phyloP scores from a whole-genome alignment of 1,140 invertebrate species.

The Sminthurinus signatus region DNA sequence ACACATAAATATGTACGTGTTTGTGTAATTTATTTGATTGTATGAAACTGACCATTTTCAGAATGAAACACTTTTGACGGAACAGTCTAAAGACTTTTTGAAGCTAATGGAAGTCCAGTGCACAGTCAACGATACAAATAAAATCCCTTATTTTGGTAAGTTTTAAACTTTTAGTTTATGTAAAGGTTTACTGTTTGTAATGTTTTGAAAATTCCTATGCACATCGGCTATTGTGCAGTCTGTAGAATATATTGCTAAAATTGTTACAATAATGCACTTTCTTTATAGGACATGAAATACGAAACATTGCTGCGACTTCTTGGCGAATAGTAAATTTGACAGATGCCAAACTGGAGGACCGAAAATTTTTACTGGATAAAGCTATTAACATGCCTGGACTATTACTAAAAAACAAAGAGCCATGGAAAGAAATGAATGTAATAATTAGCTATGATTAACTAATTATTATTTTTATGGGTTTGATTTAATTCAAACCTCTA shows the following conservation, averaged over 20 bases:
- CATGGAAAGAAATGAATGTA: conserved; percentile 10
- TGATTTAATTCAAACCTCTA: too few relatives aligned
- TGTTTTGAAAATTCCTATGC: neutral
- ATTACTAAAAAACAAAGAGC: conserved; percentile 1
- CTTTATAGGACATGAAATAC: too few relatives aligned
- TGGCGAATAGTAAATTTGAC: too few relatives aligned
- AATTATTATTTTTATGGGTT: too few relatives aligned
- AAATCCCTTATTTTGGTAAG: conserved; percentile 1
- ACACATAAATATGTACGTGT: too few relatives aligned
- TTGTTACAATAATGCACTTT: too few relatives aligned
- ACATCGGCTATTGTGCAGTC: too few relatives aligned
- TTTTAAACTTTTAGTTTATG: neutral
- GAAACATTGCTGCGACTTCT: too few relatives aligned
- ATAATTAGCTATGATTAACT: neutral
- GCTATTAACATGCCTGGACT: neutral
- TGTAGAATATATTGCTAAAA: too few relatives aligned
- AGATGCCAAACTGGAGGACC: too few relatives aligned
- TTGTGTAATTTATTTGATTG: too few relatives aligned
- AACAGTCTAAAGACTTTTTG: neutral
- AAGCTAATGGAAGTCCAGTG: neutral
- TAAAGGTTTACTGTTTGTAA: neutral
- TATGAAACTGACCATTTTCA: neutral
- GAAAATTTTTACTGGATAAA: neutral
- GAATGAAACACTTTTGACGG: neutral
- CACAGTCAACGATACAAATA: neutral